phyloP scores from a whole-genome alignment of 2,113 vertebrate genomes.

The Pachycephala philippinensis region DNA sequence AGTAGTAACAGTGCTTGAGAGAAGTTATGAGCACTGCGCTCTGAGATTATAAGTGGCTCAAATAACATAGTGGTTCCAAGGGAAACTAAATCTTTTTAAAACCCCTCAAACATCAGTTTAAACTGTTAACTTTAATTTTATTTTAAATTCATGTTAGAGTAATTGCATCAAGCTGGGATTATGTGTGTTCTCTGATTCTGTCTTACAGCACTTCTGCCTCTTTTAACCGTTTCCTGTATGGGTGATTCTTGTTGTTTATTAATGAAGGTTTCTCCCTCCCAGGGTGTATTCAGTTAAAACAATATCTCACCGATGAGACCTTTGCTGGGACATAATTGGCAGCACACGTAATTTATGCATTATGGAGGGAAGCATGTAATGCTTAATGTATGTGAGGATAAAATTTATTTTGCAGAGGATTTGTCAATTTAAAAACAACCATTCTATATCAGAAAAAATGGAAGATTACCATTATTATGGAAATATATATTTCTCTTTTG shows the following conservation, averaged over 20 bases:
- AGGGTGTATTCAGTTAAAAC: not conserved
- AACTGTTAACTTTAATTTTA: slow-evolving; percentile 84
- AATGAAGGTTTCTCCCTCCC: not conserved
- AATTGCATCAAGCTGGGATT: slow-evolving; percentile 81
- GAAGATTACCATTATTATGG: not conserved
- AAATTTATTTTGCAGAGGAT: not conserved
- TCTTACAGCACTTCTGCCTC: slow-evolving; percentile 31
- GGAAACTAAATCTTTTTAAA: slow-evolving; percentile 83
- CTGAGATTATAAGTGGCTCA: slow-evolving; percentile 77
- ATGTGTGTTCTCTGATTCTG: slow-evolving; percentile 61
- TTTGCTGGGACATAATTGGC: not conserved
- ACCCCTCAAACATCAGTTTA: slow-evolving; percentile 80
- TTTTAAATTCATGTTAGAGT: slow-evolving; percentile 80
- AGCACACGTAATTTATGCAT: not conserved
- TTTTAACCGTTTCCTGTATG: slow-evolving; percentile 66
- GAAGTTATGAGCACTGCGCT: slow-evolving; percentile 66
- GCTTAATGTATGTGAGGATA: not conserved
- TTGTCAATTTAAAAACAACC: not conserved
- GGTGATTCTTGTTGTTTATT: not conserved
- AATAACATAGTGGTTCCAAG: slow-evolving; percentile 79
- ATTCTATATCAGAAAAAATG: not conserved
- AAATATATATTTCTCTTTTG: not conserved
- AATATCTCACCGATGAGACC: not conserved
- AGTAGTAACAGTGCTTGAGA: slow-evolving; percentile 74
- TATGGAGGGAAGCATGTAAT: not conserved